A percentile compares a stretch with the other conserved stretches of the same genome.
Evolutionary conservation across 2,797 vertebrate genomes (phyloP).

Genomic region (Fundulus diaphanus): DNA sequence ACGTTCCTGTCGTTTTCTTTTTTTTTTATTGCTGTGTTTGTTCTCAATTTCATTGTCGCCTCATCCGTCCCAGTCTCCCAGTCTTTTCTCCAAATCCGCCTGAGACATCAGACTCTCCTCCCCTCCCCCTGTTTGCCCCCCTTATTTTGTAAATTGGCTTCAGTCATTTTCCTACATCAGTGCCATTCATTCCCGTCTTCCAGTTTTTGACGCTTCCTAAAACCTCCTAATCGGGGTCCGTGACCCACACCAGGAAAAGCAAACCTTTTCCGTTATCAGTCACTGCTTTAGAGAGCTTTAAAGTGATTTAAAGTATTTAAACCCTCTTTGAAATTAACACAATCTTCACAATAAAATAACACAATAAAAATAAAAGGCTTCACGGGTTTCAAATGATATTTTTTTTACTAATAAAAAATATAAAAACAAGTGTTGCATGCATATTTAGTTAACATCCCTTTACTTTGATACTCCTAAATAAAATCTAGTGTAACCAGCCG

Average conservation of each 20-base stretch:
- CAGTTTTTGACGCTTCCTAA: slow-evolving; percentile 62
- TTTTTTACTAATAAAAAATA: not conserved
- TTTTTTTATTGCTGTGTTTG: slow-evolving; percentile 70
- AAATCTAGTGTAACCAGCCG: not conserved
- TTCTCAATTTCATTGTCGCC: slow-evolving; percentile 66
- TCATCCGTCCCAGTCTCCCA: slow-evolving; percentile 43
- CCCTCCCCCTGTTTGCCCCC: slow-evolving; percentile 61
- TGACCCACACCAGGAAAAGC: slow-evolving; percentile 46
- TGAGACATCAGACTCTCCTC: slow-evolving; percentile 62
- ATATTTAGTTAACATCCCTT: not conserved
- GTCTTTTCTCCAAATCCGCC: slow-evolving; percentile 46
- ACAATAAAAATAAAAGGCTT: no score
- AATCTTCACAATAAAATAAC: no score
- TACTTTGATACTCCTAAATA: not conserved
- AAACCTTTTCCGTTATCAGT: not conserved
- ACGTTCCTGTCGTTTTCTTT: slow-evolving; percentile 38
- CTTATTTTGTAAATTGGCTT: slow-evolving; percentile 71
- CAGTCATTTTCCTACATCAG: slow-evolving; percentile 50
- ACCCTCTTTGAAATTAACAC: not conserved
- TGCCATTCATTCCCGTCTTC: slow-evolving; percentile 48
- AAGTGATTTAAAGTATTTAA: not conserved
- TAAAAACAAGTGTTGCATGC: not conserved
- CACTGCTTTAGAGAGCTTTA: no score
- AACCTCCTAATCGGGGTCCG: slow-evolving; percentile 10
- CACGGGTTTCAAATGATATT: not conserved